These are phyloP conservation scores for Oenanthe oenanthe DNA, from an alignment of 2,113 vertebrate genomes.

Conservation along the genomic window DNA sequence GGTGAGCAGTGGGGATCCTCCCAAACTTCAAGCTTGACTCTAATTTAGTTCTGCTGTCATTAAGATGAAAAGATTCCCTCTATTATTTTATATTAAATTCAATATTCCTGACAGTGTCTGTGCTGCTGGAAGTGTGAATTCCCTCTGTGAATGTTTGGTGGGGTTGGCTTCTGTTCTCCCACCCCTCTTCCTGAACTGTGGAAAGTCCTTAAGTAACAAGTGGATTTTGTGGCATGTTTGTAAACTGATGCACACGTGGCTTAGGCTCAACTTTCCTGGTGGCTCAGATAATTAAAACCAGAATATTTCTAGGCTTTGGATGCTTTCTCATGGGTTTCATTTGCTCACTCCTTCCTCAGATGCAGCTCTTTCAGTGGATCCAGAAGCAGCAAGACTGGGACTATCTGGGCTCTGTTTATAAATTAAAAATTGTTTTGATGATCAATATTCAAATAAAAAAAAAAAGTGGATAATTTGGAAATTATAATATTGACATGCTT, in stretches of 20 bases:
- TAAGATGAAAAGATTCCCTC: neutral
- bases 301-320: neutral
- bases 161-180: neutral
- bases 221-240: neutral
- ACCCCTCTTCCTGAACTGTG: neutral
- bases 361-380: neutral
- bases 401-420: neutral
- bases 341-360: neutral
- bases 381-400: neutral
- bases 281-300: neutral
- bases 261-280: neutral
- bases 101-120: neutral
- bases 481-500: neutral
- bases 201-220: neutral
- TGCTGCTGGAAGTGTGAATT: neutral
- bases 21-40: neutral
- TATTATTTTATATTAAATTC: neutral
- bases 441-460: neutral
- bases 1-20: neutral
- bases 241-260: neutral
- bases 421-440: neutral
- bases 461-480: neutral
- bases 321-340: neutral
- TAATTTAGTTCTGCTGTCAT: neutral
- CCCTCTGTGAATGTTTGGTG: neutral